Conservation (phyloP, 2,797 vertebrate genomes). For the Acrossocheilus fasciatus region DNA sequence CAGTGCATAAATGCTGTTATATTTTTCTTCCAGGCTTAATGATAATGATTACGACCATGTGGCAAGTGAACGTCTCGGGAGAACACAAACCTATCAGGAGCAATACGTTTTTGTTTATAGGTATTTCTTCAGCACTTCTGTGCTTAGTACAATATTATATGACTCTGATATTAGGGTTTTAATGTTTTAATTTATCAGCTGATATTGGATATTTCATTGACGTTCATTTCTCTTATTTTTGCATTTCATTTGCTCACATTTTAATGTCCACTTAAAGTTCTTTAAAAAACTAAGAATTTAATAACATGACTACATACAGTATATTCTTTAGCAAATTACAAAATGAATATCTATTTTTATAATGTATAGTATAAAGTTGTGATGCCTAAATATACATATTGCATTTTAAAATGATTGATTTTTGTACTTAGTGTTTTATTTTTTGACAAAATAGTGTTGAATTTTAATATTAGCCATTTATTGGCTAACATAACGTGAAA, state of each 20-base stretch:
- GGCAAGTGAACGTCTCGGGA: constrained; percentile 79
- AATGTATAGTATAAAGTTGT: neutral
- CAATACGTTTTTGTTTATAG: constrained; percentile 86
- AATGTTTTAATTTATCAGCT: neutral
- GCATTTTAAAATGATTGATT: neutral
- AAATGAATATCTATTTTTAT: neutral
- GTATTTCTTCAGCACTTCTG: constrained; percentile 62
- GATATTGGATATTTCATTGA: neutral
- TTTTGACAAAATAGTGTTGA: neutral
- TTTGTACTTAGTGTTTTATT: neutral
- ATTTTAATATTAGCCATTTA: neutral
- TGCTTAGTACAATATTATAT: neutral
- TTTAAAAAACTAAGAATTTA: neutral
- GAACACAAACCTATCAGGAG: constrained; percentile 78
- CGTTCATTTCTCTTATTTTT: neutral
- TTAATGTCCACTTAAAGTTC: neutral
- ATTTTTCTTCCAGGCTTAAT: constrained; percentile 66
- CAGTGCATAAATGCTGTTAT: neutral
- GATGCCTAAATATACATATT: neutral
- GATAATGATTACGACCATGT: constrained; percentile 68
- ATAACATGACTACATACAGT: neutral
- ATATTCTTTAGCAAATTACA: neutral
- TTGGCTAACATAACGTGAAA: neutral
- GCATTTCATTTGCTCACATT: neutral
- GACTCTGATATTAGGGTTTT: neutral